Conservation (phyloP, 2,888 invertebrate genomes). For the Ectemnius lituratus region DNA sequence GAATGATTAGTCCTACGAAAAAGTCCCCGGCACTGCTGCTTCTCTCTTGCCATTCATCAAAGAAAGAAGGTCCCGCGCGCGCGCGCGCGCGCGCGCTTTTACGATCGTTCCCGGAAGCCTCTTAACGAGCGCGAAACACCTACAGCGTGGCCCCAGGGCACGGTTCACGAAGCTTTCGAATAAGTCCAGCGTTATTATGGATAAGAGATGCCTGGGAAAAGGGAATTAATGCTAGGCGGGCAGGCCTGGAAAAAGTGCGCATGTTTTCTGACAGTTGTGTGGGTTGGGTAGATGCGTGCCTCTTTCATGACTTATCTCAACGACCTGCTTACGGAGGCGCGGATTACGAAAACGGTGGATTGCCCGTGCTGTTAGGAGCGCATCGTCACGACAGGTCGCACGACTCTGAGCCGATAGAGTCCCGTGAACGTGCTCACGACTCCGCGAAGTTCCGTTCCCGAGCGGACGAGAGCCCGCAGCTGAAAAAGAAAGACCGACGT, state of each 20-base stretch:
- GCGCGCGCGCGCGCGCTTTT: conserved; percentile 24
- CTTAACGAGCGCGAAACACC: conserved; percentile 26
- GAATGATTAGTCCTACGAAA: conserved; percentile 32
- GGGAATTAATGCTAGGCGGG: no score
- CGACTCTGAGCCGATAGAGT: conserved; percentile 33
- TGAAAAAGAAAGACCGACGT: conserved; percentile 56
- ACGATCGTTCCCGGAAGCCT: conserved; percentile 28
- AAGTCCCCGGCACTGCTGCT: conserved; percentile 6
- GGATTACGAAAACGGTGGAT: conserved; percentile 57
- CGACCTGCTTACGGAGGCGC: conserved; percentile 49
- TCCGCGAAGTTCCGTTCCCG: conserved; percentile 64
- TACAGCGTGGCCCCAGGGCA: not conserved
- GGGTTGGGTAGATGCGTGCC: conserved; percentile 15
- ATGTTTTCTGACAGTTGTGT: not conserved
- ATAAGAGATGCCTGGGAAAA: no score
- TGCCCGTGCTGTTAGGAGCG: conserved; percentile 56
- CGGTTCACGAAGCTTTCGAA: not conserved
- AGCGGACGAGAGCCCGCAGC: conserved; percentile 42
- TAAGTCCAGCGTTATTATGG: not conserved
- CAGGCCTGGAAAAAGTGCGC: not conserved
- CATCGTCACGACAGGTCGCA: conserved; percentile 60
- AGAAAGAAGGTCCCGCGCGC: conserved; percentile 17
- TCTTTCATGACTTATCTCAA: conserved; percentile 41
- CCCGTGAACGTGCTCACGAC: conserved; percentile 47
- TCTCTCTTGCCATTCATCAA: conserved; percentile 4